phyloP scores from a whole-genome alignment of 30 jellyfish, hydroid and myxozoan genomes.

The Aurelia sp. region DNA sequence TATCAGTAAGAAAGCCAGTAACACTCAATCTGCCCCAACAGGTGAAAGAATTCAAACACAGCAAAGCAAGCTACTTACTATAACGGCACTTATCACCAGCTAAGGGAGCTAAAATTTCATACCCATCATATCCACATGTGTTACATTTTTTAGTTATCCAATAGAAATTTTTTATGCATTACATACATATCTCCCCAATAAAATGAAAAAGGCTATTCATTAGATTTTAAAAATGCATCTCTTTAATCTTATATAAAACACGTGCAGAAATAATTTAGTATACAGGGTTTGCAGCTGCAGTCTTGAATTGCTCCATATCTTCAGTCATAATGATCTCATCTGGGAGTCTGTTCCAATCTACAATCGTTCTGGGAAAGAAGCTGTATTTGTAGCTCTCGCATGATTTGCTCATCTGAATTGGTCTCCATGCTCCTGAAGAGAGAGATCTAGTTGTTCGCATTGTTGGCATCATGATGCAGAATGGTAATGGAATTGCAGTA shows the following conservation, averaged over 20 bases:
- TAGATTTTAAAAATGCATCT: not conserved
- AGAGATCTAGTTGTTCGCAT: no score
- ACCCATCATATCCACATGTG: conserved; percentile 17
- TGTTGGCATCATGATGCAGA: not conserved
- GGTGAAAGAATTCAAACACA: conserved; percentile 35
- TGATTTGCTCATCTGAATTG: no score
- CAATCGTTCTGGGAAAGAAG: no score
- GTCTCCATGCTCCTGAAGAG: no score
- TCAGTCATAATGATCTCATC: no score
- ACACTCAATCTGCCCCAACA: conserved; percentile 35
- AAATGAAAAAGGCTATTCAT: no score
- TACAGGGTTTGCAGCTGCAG: no score
- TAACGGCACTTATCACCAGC: conserved; percentile 10
- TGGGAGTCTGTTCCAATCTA: no score
- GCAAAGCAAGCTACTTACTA: conserved; percentile 33
- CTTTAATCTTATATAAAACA: not conserved
- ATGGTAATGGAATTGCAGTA: not conserved
- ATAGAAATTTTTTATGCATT: not conserved
- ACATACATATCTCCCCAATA: not conserved
- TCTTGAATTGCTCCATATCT: no score
- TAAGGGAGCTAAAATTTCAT: no score
- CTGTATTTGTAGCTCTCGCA: no score
- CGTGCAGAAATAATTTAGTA: not conserved
- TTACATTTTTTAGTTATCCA: conserved; percentile 1
- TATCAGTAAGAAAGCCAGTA: conserved; percentile 20